Evolutionary conservation across 2,797 vertebrate species (phyloP), one percentile per base, ranked within the genome.

Genomic region (Manis javanica): DNA sequence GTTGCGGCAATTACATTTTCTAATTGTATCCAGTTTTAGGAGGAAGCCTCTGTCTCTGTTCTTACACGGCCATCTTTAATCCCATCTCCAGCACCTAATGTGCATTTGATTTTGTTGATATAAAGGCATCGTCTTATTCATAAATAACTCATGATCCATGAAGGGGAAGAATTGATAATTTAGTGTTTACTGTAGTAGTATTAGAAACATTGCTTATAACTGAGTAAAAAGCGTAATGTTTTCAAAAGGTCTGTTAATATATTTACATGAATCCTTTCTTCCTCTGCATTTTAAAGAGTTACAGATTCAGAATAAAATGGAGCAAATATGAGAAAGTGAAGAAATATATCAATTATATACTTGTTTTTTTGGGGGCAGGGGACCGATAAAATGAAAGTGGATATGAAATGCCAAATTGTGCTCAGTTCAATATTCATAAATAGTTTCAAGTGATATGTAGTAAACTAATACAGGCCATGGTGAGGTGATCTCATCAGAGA

Each of bases 271-370:
- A 26, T 84, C 49, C 18, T 7, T 68, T 94, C 87, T 78, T 39
- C 46, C 9, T 90, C 23, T 93, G 14, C 10, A 82, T 82, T 96
- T 91, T 81, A 64, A 98, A 91, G 49, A 91, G 42, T 91, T 95
- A 81, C 7, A 78, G 46, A 78, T 63, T 95, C 18, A 92, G 66
- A 91, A 89, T 74, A 77, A 88, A 83, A 94, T 69, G 24, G 72
- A 93, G 23, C 26, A 77, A 39, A 7, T 79, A 64, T 83, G 88
- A 96, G 79, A 82, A 85, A n/a, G 46, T 29, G 0, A 82, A 90
- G 26, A 23, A 72, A 31, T 74, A 1, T 90, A 71, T 90, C 16
- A 68, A 3, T 66, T 91, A 82, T 75, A 46, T 88, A 7, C 19
- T 88, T 90, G 37, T 19, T 82, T 91, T 26, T 34, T 24, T 15